A percentile compares a stretch with the other conserved stretches of the same genome.
Evolutionary conservation across 1,140 invertebrate genomes (phyloP).

Genomic region (Drosophila elegans): DNA sequence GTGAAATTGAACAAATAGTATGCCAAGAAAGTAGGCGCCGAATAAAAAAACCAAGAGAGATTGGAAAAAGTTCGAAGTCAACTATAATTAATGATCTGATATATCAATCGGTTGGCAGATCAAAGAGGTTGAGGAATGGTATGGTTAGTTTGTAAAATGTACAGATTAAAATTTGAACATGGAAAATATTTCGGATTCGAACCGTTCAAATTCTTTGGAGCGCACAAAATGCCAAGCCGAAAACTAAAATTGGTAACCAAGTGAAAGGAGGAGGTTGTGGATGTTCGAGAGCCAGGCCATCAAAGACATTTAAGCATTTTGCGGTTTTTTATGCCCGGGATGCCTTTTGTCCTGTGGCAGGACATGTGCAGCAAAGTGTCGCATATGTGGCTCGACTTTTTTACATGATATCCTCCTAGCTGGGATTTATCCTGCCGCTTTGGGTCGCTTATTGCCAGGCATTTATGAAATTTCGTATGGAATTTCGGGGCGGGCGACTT

Average conservation of each 20-base stretch:
- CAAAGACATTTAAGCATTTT: conserved; percentile 82
- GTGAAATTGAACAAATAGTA: conserved; percentile 81
- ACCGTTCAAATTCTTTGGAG: conserved; percentile 71
- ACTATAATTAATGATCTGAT: conserved; percentile 75
- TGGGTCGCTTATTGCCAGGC: conserved; percentile 57
- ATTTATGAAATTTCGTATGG: conserved; percentile 77
- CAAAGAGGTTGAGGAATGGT: conserved; percentile 28
- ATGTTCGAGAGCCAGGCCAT: conserved; percentile 51
- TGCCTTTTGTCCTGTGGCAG: conserved; percentile 57
- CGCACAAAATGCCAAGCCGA: conserved; percentile 56
- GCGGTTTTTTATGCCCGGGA: conserved; percentile 65
- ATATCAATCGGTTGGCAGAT: conserved; percentile 66
- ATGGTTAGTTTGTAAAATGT: conserved; percentile 16
- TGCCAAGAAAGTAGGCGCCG: conserved; percentile 76
- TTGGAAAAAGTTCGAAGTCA: conserved; percentile 36
- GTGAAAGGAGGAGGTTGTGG: neutral
- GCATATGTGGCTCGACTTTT: conserved; percentile 52
- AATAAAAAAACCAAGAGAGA: conserved; percentile 15
- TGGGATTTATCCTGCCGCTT: conserved; percentile 54
- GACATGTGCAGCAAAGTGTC: conserved; percentile 72
- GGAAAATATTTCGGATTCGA: conserved; percentile 71
- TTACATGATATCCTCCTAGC: conserved; percentile 35
- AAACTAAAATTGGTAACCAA: conserved; percentile 59
- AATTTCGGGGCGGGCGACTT: conserved; percentile 60
- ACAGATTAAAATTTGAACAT: conserved; percentile 52